Evolutionary conservation across 2,888 invertebrate genomes (phyloP), one percentile per base, ranked within the genome.

Genomic region (Selenia dentaria): DNA sequence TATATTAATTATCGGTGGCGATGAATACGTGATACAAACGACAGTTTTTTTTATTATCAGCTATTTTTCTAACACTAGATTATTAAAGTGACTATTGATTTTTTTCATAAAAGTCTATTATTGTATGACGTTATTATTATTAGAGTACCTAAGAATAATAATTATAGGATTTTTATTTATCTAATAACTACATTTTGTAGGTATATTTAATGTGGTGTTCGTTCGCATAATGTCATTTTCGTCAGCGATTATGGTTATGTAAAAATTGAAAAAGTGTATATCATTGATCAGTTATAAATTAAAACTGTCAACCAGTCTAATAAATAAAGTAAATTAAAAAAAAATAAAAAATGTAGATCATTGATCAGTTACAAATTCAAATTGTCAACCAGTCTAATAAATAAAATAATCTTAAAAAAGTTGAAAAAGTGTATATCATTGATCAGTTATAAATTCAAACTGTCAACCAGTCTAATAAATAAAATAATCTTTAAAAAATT

Each of bases 171-270:
- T 82, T 22, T 78, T 70, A 72, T 72, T n/a, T 79, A 80, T 68
- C 70, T 86, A 81, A 72, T 66, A 70, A 63, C 75, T 81, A 83
- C 75, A 75, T 73, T 80, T 83, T 81, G 74, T 85, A n/a, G n/a
- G n/a, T n/a, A 80, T 78, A 61, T 74, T 79, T 83, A 83, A 67
- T 76, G 75, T 91, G 91, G 91, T 91, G 91, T 91, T 91, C 91
- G 74, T 87, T 88, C 72, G 83, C 73, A 68, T 64, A 57, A 57
- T 79, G 88, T 60, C 90, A 81, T 80, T 89, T 91, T 90, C 85
- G 80, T 76, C 65, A 74, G 70, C 61, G 22, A 22, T 65, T 54
- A 28, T 61, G 64, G 59, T 50, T 59, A 46, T 65, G 61, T 71
- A 63, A 70, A 64, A 70, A 73, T 74, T 74, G 61, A 63, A 62